Conservation (phyloP, 2,797 vertebrate genomes). For the Lepidocolaptes lacrymiger region DNA sequence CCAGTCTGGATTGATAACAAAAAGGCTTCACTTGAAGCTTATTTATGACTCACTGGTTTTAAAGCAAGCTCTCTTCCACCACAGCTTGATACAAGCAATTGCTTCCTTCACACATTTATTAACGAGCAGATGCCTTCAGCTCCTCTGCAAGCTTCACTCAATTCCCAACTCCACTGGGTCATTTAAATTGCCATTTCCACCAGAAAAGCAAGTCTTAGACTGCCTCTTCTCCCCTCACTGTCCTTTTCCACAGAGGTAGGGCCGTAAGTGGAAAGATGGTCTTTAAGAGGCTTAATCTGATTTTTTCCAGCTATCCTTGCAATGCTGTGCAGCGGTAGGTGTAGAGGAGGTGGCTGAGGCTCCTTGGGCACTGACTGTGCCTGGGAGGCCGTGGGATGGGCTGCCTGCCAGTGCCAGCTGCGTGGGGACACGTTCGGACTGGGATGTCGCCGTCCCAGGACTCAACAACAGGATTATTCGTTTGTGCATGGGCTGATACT, state of each 20-base stretch:
- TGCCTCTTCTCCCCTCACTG: rapidly evolving
- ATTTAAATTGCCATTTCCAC: neutral
- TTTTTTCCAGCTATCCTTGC: neutral
- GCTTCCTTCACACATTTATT: neutral
- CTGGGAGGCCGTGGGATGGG: neutral
- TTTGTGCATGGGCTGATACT: neutral
- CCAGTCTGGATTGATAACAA: neutral
- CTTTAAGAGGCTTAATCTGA: neutral
- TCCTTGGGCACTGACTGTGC: rapidly evolving
- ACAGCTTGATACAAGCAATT: rapidly evolving
- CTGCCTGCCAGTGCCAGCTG: neutral
- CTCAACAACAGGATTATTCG: neutral
- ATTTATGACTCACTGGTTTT: neutral
- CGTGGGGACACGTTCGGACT: rapidly evolving
- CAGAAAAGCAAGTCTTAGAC: neutral
- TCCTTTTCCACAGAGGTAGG: neutral
- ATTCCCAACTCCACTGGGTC: neutral
- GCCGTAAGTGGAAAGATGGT: neutral
- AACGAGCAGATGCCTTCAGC: neutral
- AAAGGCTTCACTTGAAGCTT: neutral
- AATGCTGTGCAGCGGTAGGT: rapidly evolving
- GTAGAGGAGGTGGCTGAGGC: neutral
- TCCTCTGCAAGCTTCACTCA: neutral
- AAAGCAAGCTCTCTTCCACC: neutral
- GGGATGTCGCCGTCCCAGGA: rapidly evolving